These are phyloP conservation scores for Amphipoea oculea DNA, from an alignment of 2,888 invertebrate genomes.

Conservation along the genomic window DNA sequence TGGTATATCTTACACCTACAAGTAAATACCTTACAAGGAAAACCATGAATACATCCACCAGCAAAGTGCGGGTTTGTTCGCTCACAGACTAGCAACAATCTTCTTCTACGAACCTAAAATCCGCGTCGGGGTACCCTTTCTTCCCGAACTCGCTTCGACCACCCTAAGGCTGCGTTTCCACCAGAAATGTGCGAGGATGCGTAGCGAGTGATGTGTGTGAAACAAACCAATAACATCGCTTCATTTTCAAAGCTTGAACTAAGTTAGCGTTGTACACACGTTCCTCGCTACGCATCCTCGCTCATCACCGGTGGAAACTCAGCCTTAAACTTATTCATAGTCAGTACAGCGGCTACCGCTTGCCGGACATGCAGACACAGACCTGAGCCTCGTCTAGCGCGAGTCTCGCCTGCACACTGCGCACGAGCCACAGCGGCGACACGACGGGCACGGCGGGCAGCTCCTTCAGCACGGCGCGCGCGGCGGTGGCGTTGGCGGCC, in stretches of 20 bases:
- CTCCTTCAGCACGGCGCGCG: constrained; percentile 80
- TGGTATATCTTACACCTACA: no score
- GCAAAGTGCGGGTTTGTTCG: neutral
- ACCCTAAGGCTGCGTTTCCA: no score
- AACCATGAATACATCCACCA: no score
- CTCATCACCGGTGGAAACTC: no score
- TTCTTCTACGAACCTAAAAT: neutral
- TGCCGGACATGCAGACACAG: neutral
- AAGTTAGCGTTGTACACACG: no score
- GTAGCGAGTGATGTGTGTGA: no score
- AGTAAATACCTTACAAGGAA: no score
- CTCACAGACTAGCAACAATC: neutral
- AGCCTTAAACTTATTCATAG: neutral
- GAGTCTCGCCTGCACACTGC: constrained; percentile 91
- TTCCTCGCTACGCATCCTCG: no score
- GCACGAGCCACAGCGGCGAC: constrained; percentile 93
- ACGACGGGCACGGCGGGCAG: constrained; percentile 96
- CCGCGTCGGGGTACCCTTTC: neutral
- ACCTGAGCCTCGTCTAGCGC: constrained; percentile 76
- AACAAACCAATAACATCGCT: no score
- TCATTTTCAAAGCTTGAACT: no score
- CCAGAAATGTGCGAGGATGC: no score
- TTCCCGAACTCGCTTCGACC: no score
- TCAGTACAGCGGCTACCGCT: neutral
- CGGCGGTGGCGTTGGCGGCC: constrained; percentile 78